These are phyloP conservation scores for Epistrophe eligans DNA, from an alignment of 2,888 invertebrate genomes.

Conservation along the genomic window DNA sequence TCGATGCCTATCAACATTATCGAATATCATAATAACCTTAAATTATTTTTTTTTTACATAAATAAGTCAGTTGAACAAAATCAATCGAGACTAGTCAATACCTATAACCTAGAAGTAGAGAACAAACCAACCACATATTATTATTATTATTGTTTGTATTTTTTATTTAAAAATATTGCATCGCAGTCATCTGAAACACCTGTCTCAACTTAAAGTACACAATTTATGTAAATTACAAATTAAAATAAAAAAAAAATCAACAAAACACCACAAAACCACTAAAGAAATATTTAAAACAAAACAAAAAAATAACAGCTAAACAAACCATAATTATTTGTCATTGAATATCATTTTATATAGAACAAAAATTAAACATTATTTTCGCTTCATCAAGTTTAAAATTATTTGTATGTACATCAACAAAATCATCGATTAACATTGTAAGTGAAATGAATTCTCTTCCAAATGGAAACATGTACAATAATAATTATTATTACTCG, in stretches of 20 bases:
- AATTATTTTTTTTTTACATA: neutral
- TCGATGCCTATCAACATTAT: neutral
- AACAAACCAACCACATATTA: neutral
- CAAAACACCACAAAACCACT: slow-evolving; percentile 15
- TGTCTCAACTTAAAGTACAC: slow-evolving; percentile 9
- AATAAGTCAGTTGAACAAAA: slow-evolving; percentile 3
- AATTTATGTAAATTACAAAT: slow-evolving; percentile 5
- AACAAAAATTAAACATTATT: neutral
- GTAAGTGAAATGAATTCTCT: neutral
- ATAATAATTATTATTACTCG: neutral
- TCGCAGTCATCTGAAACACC: slow-evolving; percentile 6
- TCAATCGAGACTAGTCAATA: neutral
- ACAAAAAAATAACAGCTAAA: neutral
- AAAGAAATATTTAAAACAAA: slow-evolving; percentile 1
- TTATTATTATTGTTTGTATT: neutral
- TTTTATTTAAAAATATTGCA: neutral
- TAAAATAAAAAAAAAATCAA: neutral
- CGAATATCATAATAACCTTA: slow-evolving; percentile 6
- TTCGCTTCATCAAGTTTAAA: neutral
- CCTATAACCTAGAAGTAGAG: neutral
- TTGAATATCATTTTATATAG: slow-evolving; percentile 3
- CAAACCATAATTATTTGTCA: slow-evolving; percentile 8
- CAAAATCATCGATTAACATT: slow-evolving; percentile 1
- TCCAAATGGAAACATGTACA: neutral
- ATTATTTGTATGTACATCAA: slow-evolving; percentile 3